Percentiles rank a stretch among this genome's conserved stretches.
Conservation (phyloP, 1,140 invertebrate genomes). For the Nephila pilipes region DNA sequence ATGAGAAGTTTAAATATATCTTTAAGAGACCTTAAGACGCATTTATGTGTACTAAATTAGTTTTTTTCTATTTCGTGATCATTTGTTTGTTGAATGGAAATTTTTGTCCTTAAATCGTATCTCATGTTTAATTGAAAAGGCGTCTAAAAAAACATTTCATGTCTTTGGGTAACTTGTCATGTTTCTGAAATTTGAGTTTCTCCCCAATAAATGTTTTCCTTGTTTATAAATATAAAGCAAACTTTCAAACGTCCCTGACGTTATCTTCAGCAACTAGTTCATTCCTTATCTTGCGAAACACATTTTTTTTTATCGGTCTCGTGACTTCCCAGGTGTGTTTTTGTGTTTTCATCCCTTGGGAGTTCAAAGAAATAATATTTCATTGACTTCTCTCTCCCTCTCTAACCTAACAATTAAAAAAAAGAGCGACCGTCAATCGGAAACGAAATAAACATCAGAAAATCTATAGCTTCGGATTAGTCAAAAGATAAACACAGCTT, state of each 20-base stretch:
- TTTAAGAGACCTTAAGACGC: too few relatives aligned
- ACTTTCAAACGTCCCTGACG: not conserved
- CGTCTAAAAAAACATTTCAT: too few relatives aligned
- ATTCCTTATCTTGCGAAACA: not conserved
- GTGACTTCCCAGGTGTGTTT: not conserved
- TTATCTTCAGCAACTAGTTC: not conserved
- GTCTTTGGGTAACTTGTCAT: too few relatives aligned
- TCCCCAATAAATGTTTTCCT: too few relatives aligned
- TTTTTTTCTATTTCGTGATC: too few relatives aligned
- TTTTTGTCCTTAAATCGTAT: too few relatives aligned
- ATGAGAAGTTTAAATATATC: too few relatives aligned
- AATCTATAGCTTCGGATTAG: not conserved
- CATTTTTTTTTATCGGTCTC: not conserved
- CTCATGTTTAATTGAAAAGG: too few relatives aligned
- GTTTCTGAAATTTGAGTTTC: too few relatives aligned
- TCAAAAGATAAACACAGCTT: not conserved
- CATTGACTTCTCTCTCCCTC: not conserved
- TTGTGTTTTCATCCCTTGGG: not conserved
- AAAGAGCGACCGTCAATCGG: not conserved
- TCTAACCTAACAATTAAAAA: not conserved
- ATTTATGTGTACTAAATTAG: too few relatives aligned
- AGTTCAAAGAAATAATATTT: conserved; percentile 22
- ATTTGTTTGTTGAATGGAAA: too few relatives aligned
- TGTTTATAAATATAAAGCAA: too few relatives aligned
- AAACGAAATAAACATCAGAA: not conserved